Evolutionary conservation across 2,113 vertebrate genomes (phyloP).

Genomic region (Rhinolophus ferrumequinum): DNA sequence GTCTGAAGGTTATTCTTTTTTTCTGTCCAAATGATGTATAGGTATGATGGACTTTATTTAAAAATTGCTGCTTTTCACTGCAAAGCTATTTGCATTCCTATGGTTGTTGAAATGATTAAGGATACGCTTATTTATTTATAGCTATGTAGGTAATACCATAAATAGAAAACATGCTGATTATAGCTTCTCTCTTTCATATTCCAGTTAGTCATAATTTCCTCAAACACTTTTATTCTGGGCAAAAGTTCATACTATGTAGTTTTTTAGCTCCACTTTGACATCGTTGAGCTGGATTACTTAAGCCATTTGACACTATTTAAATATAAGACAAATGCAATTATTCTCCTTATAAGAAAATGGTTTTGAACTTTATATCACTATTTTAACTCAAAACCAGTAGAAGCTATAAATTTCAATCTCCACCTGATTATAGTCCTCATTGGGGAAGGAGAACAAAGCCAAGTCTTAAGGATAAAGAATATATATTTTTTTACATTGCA

Average conservation of each 20-base stretch:
- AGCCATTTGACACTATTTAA: constrained; percentile 29
- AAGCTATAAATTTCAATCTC: constrained; percentile 26
- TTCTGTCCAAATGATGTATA: constrained; percentile 75
- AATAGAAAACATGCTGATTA: constrained; percentile 51
- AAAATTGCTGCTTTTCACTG: constrained; percentile 48
- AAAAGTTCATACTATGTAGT: not conserved
- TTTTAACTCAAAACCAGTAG: constrained; percentile 39
- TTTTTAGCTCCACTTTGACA: not conserved
- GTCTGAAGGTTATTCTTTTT: constrained; percentile 63
- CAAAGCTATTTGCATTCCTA: constrained; percentile 71
- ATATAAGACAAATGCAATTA: constrained; percentile 35
- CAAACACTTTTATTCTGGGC: not conserved
- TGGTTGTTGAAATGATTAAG: constrained; percentile 51
- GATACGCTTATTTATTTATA: constrained; percentile 67
- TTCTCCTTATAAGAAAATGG: constrained; percentile 35
- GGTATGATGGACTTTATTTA: constrained; percentile 53
- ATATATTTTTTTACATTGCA: constrained; percentile 4
- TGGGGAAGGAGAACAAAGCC: not conserved
- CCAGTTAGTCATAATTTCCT: constrained; percentile 48
- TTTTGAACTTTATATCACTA: constrained; percentile 22
- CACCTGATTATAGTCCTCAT: constrained; percentile 8
- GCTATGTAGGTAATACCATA: constrained; percentile 38
- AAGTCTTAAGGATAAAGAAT: constrained; percentile 41
- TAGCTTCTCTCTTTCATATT: constrained; percentile 51
- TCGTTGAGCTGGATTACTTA: not conserved